phyloP scores from a whole-genome alignment of 2,113 vertebrate genomes.

The Hylia prasina region DNA sequence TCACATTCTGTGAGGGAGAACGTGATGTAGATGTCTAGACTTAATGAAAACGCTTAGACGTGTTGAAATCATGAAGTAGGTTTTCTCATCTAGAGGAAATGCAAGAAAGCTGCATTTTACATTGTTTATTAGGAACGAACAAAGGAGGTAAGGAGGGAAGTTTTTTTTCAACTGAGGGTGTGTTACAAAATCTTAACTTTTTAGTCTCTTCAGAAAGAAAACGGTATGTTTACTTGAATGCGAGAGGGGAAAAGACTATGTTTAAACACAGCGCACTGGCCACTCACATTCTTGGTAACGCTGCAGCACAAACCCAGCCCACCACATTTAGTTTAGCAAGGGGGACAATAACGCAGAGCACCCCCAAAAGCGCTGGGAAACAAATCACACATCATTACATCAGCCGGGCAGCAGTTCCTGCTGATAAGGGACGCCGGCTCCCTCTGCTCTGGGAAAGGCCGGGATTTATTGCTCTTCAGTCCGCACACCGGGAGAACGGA shows the following conservation, averaged over 20 bases:
- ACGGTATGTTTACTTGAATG: not conserved
- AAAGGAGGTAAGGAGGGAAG: not conserved
- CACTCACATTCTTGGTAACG: not conserved
- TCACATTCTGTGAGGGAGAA: not conserved
- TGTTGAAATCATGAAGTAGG: not conserved
- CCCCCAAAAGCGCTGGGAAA: not conserved
- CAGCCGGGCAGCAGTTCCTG: not conserved
- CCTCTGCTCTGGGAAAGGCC: not conserved
- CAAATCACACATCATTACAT: not conserved
- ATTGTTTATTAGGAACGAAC: not conserved
- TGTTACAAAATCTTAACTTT: not conserved
- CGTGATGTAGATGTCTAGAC: rapidly evolving
- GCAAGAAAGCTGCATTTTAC: not conserved
- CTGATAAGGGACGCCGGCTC: not conserved
- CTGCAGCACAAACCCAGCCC: not conserved
- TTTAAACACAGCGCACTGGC: not conserved
- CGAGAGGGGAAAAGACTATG: rapidly evolving
- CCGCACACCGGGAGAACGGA: rapidly evolving
- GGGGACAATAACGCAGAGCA: not conserved
- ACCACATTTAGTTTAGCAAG: not conserved
- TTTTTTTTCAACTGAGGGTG: rapidly evolving
- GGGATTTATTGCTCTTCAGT: rapidly evolving
- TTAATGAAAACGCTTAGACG: not conserved
- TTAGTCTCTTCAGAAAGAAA: not conserved
- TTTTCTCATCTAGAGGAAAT: not conserved